Conservation (phyloP, 2,888 invertebrate species). For the Rotaria socialis region DNA sequence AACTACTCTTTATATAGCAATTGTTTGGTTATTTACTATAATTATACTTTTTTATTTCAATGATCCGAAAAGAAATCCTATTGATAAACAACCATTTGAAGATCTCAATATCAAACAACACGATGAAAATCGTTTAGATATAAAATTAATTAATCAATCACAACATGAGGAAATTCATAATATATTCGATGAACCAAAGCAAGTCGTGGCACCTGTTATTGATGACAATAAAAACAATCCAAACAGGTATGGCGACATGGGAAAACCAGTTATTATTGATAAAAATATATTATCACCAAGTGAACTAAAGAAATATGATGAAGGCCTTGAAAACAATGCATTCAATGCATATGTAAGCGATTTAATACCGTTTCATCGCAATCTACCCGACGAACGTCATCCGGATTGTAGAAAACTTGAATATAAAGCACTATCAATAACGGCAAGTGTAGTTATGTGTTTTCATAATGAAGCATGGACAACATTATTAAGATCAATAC, state of each 20-base stretch:
- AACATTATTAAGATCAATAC: conserved; percentile 85
- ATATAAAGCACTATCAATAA: conserved; percentile 54
- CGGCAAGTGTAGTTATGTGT: conserved; percentile 59
- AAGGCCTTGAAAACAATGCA: conserved; percentile 90
- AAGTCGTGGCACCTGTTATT: not conserved
- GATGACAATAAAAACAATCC: not conserved
- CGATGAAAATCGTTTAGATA: not conserved
- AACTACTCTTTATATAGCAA: not conserved
- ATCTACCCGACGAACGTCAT: conserved; percentile 83
- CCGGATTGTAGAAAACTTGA: conserved; percentile 65
- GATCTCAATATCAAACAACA: no score
- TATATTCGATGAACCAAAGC: not conserved
- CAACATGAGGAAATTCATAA: not conserved
- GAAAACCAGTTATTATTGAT: conserved; percentile 13
- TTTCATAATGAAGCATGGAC: conserved; percentile 97
- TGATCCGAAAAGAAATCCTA: no score
- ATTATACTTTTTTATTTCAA: not conserved
- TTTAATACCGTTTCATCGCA: conserved; percentile 82
- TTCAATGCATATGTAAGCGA: conserved; percentile 95
- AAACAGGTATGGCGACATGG: not conserved
- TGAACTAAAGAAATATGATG: conserved; percentile 77
- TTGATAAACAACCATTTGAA: no score
- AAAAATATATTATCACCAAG: conserved; percentile 33
- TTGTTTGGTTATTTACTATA: not conserved
- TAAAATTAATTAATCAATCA: not conserved